Conservation (phyloP, 2,113 vertebrate genomes). For the Aptenodytes forsteri region DNA sequence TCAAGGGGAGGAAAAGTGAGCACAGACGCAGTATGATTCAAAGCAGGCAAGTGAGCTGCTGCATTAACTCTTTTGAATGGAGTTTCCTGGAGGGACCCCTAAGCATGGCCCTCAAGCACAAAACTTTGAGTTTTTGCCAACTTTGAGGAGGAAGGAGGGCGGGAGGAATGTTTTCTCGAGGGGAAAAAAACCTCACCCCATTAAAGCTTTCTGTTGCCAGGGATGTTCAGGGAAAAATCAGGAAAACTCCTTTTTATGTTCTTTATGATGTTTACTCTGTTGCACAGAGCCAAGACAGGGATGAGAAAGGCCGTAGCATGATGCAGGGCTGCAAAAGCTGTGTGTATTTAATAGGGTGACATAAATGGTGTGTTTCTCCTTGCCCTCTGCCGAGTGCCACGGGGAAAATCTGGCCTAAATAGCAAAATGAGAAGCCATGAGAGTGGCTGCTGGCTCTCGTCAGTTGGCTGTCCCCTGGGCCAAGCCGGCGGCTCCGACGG, state of each 20-base stretch:
- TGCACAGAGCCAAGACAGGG: slow-evolving; percentile 26
- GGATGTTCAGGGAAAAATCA: slow-evolving; percentile 60
- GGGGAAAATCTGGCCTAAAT: slow-evolving; percentile 26
- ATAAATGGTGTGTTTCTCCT: slow-evolving; percentile 57
- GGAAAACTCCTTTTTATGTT: slow-evolving; percentile 61
- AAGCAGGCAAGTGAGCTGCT: slow-evolving; percentile 10
- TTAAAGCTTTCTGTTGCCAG: slow-evolving; percentile 56
- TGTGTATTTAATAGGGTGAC: slow-evolving; percentile 45
- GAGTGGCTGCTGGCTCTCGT: neutral
- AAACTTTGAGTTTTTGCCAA: slow-evolving; percentile 1
- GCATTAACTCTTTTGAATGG: neutral
- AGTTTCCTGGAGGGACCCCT: slow-evolving; percentile 37
- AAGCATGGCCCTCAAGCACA: neutral
- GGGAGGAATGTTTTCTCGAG: slow-evolving; percentile 13
- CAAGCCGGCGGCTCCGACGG: neutral
- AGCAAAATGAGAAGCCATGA: slow-evolving; percentile 5
- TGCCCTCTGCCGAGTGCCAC: slow-evolving; percentile 39
- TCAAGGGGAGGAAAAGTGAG: neutral
- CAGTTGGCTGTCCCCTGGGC: neutral
- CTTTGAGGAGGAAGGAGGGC: neutral
- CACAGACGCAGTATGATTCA: neutral
- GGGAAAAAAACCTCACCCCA: neutral
- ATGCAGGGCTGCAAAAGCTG: slow-evolving; percentile 20
- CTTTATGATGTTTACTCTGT: slow-evolving; percentile 63
- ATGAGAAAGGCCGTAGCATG: slow-evolving; percentile 26